phyloP scores from a whole-genome alignment of 1,140 invertebrate genomes.

The Bombus pyrosoma region DNA sequence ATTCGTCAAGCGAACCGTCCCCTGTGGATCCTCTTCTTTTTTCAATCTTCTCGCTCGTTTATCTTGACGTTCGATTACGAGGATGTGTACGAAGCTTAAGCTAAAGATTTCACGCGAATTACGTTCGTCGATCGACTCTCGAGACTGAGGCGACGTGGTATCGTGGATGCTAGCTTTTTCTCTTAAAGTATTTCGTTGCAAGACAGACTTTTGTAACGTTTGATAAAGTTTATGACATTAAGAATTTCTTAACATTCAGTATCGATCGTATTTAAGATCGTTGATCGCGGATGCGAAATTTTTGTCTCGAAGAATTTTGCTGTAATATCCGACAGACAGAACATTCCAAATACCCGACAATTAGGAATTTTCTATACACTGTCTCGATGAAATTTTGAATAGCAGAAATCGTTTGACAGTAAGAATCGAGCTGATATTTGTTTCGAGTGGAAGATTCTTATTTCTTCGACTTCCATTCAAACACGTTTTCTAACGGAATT shows the following conservation, averaged over 20 bases:
- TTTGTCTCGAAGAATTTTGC: no score
- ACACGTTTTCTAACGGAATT: not conserved
- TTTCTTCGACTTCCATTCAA: not conserved
- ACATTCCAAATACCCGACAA: no score
- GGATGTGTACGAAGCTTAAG: constrained; percentile 33
- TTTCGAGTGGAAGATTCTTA: not conserved
- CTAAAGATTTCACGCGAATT: not conserved
- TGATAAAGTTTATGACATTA: no score
- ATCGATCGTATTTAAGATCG: no score
- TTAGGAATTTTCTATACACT: not conserved
- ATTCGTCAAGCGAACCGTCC: not conserved
- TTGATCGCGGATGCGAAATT: no score
- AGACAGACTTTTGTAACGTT: no score
- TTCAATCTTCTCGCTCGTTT: not conserved
- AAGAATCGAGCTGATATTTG: not conserved
- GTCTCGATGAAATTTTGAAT: not conserved
- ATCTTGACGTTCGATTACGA: not conserved
- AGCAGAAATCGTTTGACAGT: no score
- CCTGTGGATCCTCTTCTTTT: not conserved
- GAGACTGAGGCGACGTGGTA: no score
- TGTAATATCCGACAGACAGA: no score
- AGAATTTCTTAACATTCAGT: no score
- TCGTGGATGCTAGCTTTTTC: not conserved
- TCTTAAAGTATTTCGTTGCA: not conserved
- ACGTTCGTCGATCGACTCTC: not conserved